These are phyloP conservation scores for Spongilla lacustris DNA, from an alignment of 37 sponge, comb jelly and placozoan species.

Conservation along the genomic window DNA sequence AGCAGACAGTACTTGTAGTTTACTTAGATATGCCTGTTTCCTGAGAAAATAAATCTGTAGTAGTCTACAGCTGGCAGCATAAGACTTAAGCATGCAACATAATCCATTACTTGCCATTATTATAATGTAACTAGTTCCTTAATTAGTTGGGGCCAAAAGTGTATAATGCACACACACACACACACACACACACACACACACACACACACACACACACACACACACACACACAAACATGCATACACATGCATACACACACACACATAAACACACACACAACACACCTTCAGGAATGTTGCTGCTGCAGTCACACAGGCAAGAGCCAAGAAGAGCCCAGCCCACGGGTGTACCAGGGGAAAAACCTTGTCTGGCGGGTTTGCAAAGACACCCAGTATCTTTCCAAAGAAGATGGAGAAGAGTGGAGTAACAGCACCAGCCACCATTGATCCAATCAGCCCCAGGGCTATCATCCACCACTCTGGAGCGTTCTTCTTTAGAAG, in stretches of 20 bases:
- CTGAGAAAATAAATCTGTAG: no score
- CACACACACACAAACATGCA: neutral
- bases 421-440: slow-evolving; percentile 67
- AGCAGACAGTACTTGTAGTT: no score
- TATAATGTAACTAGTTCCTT: no score
- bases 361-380: neutral
- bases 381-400: slow-evolving; percentile 53
- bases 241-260: neutral
- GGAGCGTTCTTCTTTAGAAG: slow-evolving; percentile 48
- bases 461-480: slow-evolving; percentile 68
- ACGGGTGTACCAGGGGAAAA: slow-evolving; percentile 8
- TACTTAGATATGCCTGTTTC: no score
- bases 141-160: no score
- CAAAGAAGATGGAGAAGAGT: slow-evolving; percentile 76
- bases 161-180: no score
- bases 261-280: neutral
- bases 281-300: slow-evolving; percentile 52
- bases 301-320: slow-evolving; percentile 45
- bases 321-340: slow-evolving; percentile 51
- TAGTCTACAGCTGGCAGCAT: no score
- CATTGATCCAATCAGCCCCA: slow-evolving; percentile 66
- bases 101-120: no score
- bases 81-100: no score
- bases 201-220: slow-evolving; percentile 9
- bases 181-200: slow-evolving; percentile 24